Base-by-base conservation (phyloP, 2,797 vertebrate genomes). In the Fratercula arctica region DNA sequence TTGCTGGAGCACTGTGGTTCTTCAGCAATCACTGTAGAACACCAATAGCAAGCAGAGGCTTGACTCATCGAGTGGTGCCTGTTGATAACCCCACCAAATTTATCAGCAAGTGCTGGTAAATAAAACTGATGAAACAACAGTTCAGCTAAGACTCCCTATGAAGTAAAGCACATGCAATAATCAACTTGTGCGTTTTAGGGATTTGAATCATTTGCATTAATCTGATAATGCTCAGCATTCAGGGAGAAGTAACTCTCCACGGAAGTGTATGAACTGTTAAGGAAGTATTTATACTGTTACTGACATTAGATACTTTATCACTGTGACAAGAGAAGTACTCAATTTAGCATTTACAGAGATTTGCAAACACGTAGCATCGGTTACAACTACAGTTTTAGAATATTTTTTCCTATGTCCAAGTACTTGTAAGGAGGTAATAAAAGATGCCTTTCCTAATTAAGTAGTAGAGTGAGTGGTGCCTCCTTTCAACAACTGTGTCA, bases 51-150 rank as follows among this genome's bases (percentile, higher is more conserved):
- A 94, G 78, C 63, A 96, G 88, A 97, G 33, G 75, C 80, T 88
- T 60, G 86, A 96, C 94, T 96, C 86, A 94, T 39, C 37, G 68
- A 87, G 80, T 67, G 25, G 35, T 84, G 82, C 75, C 83, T 93
- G 72, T 83, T 92, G 91, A 96, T 94, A 95, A 88, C 25, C 76
- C 66, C 85, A 94, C 66, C 93, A 96, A 87, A 96, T 64, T 94
- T 93, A 97, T 94, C 86, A 96, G 79, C 45, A 96, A 95, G 94
- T 60, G 53, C 51, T 95, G 88, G 95, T 54, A 97, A 91, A 97
- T 94, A 89, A 94, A 96, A 94, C n/a, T 67, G 83, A 95, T 90
- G 64, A 94, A 97, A 76, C 39, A 87, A 83, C 35, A 85, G 78
- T 80, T 95, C 79, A 67, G 69, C 60, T 76, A 67, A 81, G 57